Base-by-base conservation (phyloP, 2,113 vertebrate species). In the Aegypius monachus region DNA sequence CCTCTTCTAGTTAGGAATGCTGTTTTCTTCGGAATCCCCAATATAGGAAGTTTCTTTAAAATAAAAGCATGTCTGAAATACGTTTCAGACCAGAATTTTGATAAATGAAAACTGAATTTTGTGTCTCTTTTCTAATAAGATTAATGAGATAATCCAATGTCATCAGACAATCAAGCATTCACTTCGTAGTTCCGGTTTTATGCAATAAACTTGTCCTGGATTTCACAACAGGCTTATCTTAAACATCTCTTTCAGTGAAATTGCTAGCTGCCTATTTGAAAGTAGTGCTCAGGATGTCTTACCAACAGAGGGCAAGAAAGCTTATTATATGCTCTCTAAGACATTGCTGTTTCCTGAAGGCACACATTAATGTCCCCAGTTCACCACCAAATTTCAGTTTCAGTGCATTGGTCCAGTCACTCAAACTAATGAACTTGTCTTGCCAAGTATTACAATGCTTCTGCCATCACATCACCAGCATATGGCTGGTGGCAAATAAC, bases 401-500 rank as follows among this genome's bases (percentile, higher is more conserved):
- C 71, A 55, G 43, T 55, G 36, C 59, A 40, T 14, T 90, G 72
- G 56, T 83, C 62, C 71, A 89, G 82, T 78, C 68, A 48, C 72
- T 87, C 90, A 86, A 91, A 80, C 21, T 45, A 63, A 87, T 62
- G 53, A 94, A 71, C 45, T 74, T 83, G 36, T 12, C 70, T 93
- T 90, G 62, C 14, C 84, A 73, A 93, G 48, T 61, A 80, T 90
- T 90, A 75, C 6, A n/a, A 61, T 85, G 45, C 36, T 31, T 58
- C 55, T 53, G 83, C 70, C 52, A 20, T 75, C 90, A 93, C 78
- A 95, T 86, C 86, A 72, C 72, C 90, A 95, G 77, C 95, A 97
- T 97, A 97, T 90, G 95, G 96, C 95, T 98, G 90, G 53, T 96
- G 87, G 94, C 87, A 97, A 98, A 97, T 97, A 97, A 97, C 94